phyloP scores from a whole-genome alignment of 2,797 vertebrate genomes.

The Liasis olivaceus region DNA sequence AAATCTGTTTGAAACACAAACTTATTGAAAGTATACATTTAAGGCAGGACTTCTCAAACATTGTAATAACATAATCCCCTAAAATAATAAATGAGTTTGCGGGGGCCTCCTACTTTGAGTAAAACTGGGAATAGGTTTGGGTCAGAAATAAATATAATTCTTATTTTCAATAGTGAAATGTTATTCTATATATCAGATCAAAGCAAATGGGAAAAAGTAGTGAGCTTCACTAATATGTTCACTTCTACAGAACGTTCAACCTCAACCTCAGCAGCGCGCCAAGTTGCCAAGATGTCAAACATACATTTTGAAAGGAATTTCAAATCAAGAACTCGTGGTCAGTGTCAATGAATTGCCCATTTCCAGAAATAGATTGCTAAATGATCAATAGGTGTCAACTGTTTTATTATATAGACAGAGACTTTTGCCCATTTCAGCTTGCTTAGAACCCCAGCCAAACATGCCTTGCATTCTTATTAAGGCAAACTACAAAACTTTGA shows the following conservation, averaged over 20 bases:
- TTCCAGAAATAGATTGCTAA: background rate
- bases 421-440: background rate
- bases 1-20: background rate
- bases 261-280: rapidly evolving
- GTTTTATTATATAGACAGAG: background rate
- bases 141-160: background rate
- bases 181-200: background rate
- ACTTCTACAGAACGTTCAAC: background rate
- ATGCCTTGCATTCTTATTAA: background rate
- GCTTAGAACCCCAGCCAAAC: no score
- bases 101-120: background rate
- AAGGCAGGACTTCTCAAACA: no score
- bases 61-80: no score
- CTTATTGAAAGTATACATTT: background rate
- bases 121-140: background rate
- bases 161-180: background rate
- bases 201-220: background rate
- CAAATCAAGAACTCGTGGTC: background rate
- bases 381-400: background rate
- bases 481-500: background rate
- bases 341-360: background rate
- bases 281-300: rapidly evolving
- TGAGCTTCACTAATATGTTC: background rate
- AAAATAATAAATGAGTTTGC: background rate
- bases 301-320: rapidly evolving